Percentiles rank a stretch among this genome's conserved stretches.
Evolutionary conservation across 2,888 invertebrate genomes (phyloP).

Genomic region (Hyppa rectilinea): DNA sequence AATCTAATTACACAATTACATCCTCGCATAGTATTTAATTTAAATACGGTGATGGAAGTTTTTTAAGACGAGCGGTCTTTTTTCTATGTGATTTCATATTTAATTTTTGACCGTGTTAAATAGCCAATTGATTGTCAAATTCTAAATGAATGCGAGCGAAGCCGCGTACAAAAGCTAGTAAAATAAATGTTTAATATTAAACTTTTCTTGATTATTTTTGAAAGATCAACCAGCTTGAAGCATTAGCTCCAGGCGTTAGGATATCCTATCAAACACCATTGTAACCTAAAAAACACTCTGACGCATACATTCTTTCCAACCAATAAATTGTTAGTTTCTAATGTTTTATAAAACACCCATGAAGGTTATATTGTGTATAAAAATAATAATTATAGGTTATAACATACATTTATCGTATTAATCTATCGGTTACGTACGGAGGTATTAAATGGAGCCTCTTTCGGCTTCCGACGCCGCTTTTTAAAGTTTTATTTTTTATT

Average conservation of each 20-base stretch:
- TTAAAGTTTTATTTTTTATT: constrained; percentile 36
- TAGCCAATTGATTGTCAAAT: no score
- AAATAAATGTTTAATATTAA: no score
- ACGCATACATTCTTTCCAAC: constrained; percentile 52
- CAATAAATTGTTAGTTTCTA: constrained; percentile 62
- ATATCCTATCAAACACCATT: constrained; percentile 9
- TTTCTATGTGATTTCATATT: no score
- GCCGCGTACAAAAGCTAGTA: no score
- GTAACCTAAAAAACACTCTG: constrained; percentile 29
- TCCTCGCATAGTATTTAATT: no score
- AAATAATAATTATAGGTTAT: constrained; percentile 80
- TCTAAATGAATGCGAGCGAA: no score
- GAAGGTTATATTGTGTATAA: constrained; percentile 77
- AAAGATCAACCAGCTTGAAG: background rate
- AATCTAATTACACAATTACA: no score
- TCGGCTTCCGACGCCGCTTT: constrained; percentile 74
- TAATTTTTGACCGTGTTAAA: no score
- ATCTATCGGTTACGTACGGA: constrained; percentile 78
- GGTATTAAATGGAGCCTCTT: constrained; percentile 66
- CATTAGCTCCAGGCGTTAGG: constrained; percentile 7
- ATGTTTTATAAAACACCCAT: constrained; percentile 63
- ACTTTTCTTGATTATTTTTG: background rate
- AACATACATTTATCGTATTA: constrained; percentile 84
- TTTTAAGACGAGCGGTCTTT: no score
- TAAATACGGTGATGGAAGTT: no score